Percentiles rank a stretch among this genome's conserved stretches.
These are phyloP conservation scores for Plemyria rubiginata DNA, from an alignment of 2,888 invertebrate genomes.

Conservation along the genomic window DNA sequence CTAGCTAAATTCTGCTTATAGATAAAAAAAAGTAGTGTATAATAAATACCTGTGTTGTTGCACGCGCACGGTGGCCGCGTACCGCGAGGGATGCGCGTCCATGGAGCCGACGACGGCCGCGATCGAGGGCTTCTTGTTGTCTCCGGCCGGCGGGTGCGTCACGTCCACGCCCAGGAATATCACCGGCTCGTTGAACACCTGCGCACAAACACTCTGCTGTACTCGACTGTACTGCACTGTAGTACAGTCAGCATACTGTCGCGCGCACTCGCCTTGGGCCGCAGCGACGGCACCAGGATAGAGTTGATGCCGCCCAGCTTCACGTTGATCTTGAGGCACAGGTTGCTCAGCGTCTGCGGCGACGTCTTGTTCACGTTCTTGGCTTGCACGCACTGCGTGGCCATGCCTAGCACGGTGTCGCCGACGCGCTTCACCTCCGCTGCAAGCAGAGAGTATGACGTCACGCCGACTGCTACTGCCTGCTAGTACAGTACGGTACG, in stretches of 20 bases:
- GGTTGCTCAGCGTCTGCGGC: constrained; percentile 99
- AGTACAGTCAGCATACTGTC: too few relatives aligned
- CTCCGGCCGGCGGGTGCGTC: constrained; percentile 99
- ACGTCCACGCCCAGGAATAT: constrained; percentile 99
- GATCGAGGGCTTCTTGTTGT: constrained; percentile 99
- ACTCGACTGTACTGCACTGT: neutral
- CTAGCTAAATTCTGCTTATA: constrained; percentile 4
- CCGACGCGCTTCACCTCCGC: constrained; percentile 99
- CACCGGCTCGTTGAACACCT: constrained; percentile 99
- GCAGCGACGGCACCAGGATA: constrained; percentile 98
- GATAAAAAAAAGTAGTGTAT: neutral
- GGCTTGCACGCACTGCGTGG: constrained; percentile 99
- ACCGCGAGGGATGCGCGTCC: constrained; percentile 99
- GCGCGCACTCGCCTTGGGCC: constrained; percentile 88
- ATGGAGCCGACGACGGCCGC: constrained; percentile 99
- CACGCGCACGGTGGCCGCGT: constrained; percentile 98
- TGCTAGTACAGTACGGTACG: too few relatives aligned
- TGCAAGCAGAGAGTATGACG: constrained; percentile 67
- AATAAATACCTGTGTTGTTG: constrained; percentile 91
- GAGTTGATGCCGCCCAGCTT: constrained; percentile 99
- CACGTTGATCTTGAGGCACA: constrained; percentile 99
- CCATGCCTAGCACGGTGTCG: constrained; percentile 99
- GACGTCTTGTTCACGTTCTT: constrained; percentile 99
- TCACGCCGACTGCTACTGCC: too few relatives aligned
- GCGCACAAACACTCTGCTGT: constrained; percentile 16